These are phyloP conservation scores for Zygogramma bicolorata DNA, from an alignment of 2,888 invertebrate species.

Conservation along the genomic window DNA sequence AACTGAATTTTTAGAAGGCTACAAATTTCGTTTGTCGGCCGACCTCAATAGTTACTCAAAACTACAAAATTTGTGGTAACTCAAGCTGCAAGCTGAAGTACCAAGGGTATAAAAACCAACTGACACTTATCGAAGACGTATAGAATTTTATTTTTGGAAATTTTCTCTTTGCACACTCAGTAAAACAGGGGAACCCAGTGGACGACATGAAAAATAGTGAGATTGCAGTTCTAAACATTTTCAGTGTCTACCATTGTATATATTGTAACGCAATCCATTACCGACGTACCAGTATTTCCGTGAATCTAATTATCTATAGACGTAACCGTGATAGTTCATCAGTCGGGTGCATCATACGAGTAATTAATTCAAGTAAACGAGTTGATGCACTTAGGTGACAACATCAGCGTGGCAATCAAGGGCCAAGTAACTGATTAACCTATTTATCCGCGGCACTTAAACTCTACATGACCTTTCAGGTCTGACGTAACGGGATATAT, in stretches of 20 bases:
- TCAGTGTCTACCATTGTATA: neutral
- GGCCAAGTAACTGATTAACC: constrained; percentile 14
- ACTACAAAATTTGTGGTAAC: too few species aligned
- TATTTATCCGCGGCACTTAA: constrained; percentile 13
- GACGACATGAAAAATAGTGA: too few species aligned
- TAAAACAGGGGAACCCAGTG: too few species aligned
- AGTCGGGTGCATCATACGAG: neutral
- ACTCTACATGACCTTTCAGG: neutral
- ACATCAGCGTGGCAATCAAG: constrained; percentile 6
- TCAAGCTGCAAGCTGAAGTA: too few species aligned
- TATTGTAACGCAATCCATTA: too few species aligned
- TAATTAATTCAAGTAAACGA: constrained; percentile 4
- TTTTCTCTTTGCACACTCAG: too few species aligned
- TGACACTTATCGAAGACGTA: too few species aligned
- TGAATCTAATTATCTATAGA: neutral
- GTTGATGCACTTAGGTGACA: constrained; percentile 15
- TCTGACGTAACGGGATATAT: neutral
- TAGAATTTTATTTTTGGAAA: neutral
- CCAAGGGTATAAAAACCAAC: too few species aligned
- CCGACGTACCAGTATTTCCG: neutral
- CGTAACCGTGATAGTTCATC: neutral
- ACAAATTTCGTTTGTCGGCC: too few species aligned
- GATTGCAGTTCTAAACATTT: too few species aligned
- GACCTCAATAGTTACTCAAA: too few species aligned
- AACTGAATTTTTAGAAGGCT: too few species aligned